Evolutionary conservation across 1,140 invertebrate species (phyloP), one percentile per base, ranked within the genome.

Genomic region (Drosophila guanche): DNA sequence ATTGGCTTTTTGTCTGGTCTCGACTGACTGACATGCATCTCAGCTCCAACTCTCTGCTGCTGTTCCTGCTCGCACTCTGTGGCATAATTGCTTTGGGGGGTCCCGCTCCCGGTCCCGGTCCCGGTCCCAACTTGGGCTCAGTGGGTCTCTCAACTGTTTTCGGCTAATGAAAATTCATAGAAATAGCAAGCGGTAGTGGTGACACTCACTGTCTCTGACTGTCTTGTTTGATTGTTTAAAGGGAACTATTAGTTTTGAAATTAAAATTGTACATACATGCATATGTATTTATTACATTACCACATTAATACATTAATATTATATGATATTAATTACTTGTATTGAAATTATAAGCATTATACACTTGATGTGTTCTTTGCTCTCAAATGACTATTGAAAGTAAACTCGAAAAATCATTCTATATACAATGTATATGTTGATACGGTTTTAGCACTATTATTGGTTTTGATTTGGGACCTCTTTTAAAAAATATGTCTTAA

Each of bases 71-170:
- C 14, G 27, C 20, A 16, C 51, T 7, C 22, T 48, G n/a, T 46
- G 55, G 40, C 62, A 61, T 81, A 86, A 86, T 86, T 86, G 83
- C 63, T 86, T 80, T 88, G 65, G 83, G 65, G 20, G 50, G 7
- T 10, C 29, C 16, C 8, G 20, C 12, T 1, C 45, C 22, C 16
- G 3, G 8, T 3, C 14, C 3, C 7, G 0, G 4, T 5, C 22
- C 57, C 61, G 65, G 50, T 46, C 58, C 61, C 54, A 62, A 42
- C 61, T 62, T 48, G 61, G 55, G 41, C 56, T 42, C 42, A 61
- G 68, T 37, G 52, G 56, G 8, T 16, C 42, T 33, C 20, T 52
- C 29, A 23, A 60, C 51, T 52, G 51, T 55, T 50, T 37, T 40
- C 12, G 42, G 57, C 67, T 81, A 80, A 63, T 74, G 77, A 80